These are phyloP conservation scores for Corythaixoides concolor DNA, from an alignment of 2,113 vertebrate species.

Conservation along the genomic window DNA sequence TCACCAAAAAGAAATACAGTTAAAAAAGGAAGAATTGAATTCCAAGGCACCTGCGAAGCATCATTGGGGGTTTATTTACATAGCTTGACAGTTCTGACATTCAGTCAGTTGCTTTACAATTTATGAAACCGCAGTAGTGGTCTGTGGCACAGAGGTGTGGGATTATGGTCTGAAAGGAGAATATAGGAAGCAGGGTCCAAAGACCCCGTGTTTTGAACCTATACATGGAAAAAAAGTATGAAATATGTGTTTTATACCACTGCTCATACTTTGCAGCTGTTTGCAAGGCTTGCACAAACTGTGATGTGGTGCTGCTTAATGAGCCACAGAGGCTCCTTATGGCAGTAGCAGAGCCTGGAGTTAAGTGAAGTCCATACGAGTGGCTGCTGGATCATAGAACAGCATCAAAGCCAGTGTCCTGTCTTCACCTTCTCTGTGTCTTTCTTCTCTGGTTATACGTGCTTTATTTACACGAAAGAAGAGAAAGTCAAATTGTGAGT, in stretches of 20 bases:
- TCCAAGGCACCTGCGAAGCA: neutral
- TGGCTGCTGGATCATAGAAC: neutral
- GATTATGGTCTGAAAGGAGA: neutral
- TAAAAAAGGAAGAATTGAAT: neutral
- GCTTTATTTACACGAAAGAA: neutral
- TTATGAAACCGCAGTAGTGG: neutral
- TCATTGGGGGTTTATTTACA: neutral
- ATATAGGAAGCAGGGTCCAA: neutral
- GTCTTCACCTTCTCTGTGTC: neutral
- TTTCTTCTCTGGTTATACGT: neutral
- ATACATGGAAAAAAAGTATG: neutral
- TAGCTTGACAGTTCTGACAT: neutral
- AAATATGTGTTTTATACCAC: neutral
- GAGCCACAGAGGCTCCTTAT: accelerated
- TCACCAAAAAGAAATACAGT: neutral
- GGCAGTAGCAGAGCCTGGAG: neutral
- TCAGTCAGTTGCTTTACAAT: neutral
- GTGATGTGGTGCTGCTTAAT: neutral
- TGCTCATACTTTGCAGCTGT: neutral
- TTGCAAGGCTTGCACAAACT: neutral
- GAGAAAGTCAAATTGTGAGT: neutral
- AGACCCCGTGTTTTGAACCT: neutral
- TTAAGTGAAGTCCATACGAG: neutral
- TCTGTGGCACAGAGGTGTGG: neutral
- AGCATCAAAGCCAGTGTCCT: neutral